A percentile compares a stretch with the other conserved stretches of the same genome.
phyloP scores from a whole-genome alignment of 2,797 vertebrate species.

The Cyclura pinguis region DNA sequence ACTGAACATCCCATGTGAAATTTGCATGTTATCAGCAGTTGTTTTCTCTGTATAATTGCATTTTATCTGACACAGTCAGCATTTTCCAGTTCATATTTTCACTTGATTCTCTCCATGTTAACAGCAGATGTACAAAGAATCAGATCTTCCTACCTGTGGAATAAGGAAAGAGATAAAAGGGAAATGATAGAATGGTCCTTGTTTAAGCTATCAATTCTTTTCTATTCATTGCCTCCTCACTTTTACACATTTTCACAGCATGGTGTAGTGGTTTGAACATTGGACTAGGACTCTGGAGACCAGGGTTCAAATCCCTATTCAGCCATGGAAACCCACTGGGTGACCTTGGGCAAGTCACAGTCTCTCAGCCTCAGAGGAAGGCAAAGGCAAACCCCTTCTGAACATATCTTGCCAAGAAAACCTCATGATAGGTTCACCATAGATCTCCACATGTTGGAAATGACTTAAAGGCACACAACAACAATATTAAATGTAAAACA shows the following conservation, averaged over 20 bases:
- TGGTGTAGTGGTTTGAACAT: too few relatives aligned
- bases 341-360: too few relatives aligned
- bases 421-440: too few relatives aligned
- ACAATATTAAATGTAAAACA: background rate
- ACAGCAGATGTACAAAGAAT: background rate
- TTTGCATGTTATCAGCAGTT: slow-evolving; percentile 28
- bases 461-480: too few relatives aligned
- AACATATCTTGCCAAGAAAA: too few relatives aligned
- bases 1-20: slow-evolving; percentile 29
- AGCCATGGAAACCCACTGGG: too few relatives aligned
- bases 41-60: slow-evolving; percentile 39
- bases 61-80: slow-evolving; percentile 45
- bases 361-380: too few relatives aligned
- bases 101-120: slow-evolving; percentile 11
- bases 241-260: background rate
- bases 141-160: background rate
- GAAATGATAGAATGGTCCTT: background rate
- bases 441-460: too few relatives aligned
- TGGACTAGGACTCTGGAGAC: too few relatives aligned
- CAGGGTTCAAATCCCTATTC: too few relatives aligned
- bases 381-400: too few relatives aligned
- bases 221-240: background rate
- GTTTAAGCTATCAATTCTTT: background rate
- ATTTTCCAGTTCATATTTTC: slow-evolving; percentile 44
- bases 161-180: background rate